Evolutionary conservation across 2,888 invertebrate genomes (phyloP), one percentile per base, ranked within the genome.

Genomic region (Steinernema hermaphroditum): DNA sequence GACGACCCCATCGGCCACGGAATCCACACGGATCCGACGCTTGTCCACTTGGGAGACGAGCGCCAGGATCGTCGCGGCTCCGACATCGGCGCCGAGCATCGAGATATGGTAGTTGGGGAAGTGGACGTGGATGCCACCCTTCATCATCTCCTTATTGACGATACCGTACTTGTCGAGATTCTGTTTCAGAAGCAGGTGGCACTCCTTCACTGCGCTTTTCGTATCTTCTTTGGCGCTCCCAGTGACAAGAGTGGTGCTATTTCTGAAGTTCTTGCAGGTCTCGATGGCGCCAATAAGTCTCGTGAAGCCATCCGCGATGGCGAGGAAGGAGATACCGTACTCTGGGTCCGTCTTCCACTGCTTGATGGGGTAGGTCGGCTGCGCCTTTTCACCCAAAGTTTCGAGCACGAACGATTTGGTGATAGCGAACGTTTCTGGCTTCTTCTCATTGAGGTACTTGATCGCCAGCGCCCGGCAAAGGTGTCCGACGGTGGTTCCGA

Each of bases 311-410:
- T 46, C 4, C 9, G 9, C n/a, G n/a, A 4, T 9, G n/a, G 22
- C 22, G 46, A 46, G 46, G 46, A 46, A 46, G 46, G 46, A 46
- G 46, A 46, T 46, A 19, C 46, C 46, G 46, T 46, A 46, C 2
- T 6, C n/a, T 4, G 22, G 46, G 4, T 46, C 46, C 6, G 4
- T 46, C 46, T 19, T 16, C n/a, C 16, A 19, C n/a, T 46, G 46
- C n/a, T 46, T n/a, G 2, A 19, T 46, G 2, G 46, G 16, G n/a
- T 16, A 9, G 6, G 4, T 6, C 6, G 16, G 16, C 4, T 19
- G 4, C 9, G n/a, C 4, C n/a, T 19, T 16, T n/a, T 16, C 46
- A 4, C 46, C 46, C 46, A 46, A n/a, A 4, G 46, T 16, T 4
- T 19, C 16, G 9, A 12, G 2, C 46, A 46, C 46, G 46, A 46